Evolutionary conservation across 2,888 invertebrate species (phyloP), one percentile per base, ranked within the genome.

Genomic region (Caprella mutica): DNA sequence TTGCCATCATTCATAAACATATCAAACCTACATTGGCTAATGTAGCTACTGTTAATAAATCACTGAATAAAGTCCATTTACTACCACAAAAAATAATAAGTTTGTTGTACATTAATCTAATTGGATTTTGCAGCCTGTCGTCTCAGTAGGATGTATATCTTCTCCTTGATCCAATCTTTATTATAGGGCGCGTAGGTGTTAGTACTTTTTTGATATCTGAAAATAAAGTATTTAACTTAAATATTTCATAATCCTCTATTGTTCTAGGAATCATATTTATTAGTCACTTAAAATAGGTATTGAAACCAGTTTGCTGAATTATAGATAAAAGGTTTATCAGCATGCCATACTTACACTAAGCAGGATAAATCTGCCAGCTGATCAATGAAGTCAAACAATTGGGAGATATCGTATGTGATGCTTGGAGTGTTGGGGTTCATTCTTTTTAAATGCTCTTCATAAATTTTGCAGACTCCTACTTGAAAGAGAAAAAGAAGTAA

Each of bases 101-200:
- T n/a, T n/a, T n/a, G n/a, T n/a, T n/a, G n/a, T n/a, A n/a, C n/a
- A n/a, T n/a, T n/a, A n/a, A n/a, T n/a, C n/a, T n/a, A 65, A 52
- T 65, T 62, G 9, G 62, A 59, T 38, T 65, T 86, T 0, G 89
- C 86, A 0, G 94, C 94, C 74, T 94, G 91, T 67, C 92, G 84
- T 68, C 79, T 70, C 65, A 97, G 76, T 68, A 97, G 76, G 4
- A 94, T 86, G 71, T 96, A 97, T 65, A 98, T 94, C 73, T 97
- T 94, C 72, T 98, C 96, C 74, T 98, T 98, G 58, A 98, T 92
- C 96, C 96, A 98, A 69, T 93, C 94, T 76, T 97, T 97, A 73
- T 96, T 96, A 76, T 96, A 96, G 0, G 98, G 98, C 1, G 92
- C 90, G 70, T 98, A 98, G 0, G 92, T 91, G 70, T 92, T 91